Conservation (phyloP, 2,797 vertebrate species). For the Pseudochirops corinnae region DNA sequence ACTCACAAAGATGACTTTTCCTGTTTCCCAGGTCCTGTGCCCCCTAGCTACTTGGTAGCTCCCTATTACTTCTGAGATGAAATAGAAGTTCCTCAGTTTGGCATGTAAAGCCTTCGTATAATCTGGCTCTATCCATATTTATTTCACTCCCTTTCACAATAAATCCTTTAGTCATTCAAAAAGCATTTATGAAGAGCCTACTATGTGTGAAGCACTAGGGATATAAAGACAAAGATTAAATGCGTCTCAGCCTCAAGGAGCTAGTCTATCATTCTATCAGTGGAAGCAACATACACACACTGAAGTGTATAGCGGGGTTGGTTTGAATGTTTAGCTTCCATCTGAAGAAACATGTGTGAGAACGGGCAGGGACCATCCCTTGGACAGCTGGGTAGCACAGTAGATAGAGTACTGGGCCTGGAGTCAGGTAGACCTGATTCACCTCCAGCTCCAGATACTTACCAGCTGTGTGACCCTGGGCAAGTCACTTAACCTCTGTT, state of each 20-base stretch:
- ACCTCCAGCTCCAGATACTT: neutral
- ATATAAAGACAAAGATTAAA: neutral
- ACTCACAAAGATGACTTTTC: too few relatives aligned
- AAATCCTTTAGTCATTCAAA: neutral
- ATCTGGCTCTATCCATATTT: neutral
- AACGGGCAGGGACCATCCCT: neutral
- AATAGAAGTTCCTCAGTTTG: neutral
- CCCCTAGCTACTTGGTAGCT: neutral
- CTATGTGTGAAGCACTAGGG: neutral
- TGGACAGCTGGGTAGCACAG: neutral
- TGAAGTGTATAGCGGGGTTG: neutral
- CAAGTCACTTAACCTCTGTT: neutral
- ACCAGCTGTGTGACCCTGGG: neutral
- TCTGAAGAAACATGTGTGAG: neutral
- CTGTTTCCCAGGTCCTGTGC: too few relatives aligned
- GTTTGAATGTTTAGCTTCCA: neutral
- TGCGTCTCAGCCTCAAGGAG: neutral
- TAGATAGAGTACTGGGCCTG: neutral
- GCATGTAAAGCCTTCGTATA: neutral
- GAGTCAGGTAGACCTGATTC: neutral
- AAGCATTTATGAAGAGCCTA: neutral
- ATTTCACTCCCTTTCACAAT: neutral
- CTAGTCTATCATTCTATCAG: neutral
- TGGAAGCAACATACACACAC: neutral
- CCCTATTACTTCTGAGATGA: neutral